Percentiles rank a stretch among this genome's conserved stretches.
phyloP scores from a whole-genome alignment of 2,888 invertebrate species.

The Philereme transversata region DNA sequence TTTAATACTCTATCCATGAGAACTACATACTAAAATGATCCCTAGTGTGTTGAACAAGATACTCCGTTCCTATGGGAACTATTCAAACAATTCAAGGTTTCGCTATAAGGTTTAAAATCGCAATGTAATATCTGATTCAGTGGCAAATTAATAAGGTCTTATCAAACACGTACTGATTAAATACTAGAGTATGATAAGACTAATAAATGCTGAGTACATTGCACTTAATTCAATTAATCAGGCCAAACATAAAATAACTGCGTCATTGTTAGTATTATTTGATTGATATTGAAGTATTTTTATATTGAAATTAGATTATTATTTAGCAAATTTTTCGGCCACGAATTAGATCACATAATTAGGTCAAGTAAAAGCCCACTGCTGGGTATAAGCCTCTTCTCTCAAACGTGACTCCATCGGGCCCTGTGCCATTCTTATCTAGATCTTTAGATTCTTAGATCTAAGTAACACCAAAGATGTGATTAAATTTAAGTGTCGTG shows the following conservation, averaged over 20 bases:
- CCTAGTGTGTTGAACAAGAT: background rate
- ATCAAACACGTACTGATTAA: conserved; percentile 16
- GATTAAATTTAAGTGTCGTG: too few relatives aligned
- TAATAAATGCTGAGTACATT: conserved; percentile 3
- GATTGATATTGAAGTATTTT: too few relatives aligned
- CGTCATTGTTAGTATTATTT: background rate
- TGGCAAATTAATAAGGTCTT: conserved; percentile 14
- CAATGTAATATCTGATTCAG: conserved; percentile 1
- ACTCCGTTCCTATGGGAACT: background rate
- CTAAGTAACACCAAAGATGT: too few relatives aligned
- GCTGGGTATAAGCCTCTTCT: background rate
- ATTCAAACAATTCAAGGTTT: background rate
- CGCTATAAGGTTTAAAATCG: conserved; percentile 4
- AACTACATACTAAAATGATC: background rate
- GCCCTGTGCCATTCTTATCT: too few relatives aligned
- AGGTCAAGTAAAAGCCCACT: too few relatives aligned
- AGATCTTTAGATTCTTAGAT: too few relatives aligned
- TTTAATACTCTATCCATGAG: too few relatives aligned
- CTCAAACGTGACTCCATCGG: too few relatives aligned
- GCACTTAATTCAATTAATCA: conserved; percentile 16
- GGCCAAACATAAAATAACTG: background rate
- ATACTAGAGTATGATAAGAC: conserved; percentile 2
- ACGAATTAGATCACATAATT: too few relatives aligned
- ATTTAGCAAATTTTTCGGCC: too few relatives aligned
- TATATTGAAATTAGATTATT: too few relatives aligned